Conservation (phyloP, 1,140 invertebrate species). For the Penaeus indicus region DNA sequence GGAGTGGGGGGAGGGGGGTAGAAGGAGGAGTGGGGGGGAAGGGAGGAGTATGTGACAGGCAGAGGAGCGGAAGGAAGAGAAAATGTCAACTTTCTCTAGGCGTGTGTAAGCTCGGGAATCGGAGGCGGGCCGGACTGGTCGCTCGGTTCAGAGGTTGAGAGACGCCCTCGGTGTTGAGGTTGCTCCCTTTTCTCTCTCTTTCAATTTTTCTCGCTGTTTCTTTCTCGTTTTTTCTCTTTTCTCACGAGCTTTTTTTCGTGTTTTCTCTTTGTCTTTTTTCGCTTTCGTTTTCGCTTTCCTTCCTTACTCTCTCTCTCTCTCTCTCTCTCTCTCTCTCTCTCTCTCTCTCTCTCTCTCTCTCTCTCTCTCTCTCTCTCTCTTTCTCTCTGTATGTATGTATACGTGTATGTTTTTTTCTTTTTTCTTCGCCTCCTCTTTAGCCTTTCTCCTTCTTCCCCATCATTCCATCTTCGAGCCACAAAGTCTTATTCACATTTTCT, state of each 20-base stretch:
- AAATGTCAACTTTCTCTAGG: too few species aligned
- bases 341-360: not conserved
- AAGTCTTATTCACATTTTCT: too few species aligned
- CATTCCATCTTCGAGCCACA: too few species aligned
- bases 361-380: conserved; percentile 13
- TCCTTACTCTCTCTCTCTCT: not conserved
- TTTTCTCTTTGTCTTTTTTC: too few species aligned
- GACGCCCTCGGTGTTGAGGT: not conserved
- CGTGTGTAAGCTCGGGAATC: not conserved
- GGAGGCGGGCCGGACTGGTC: not conserved
- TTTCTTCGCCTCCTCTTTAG: not conserved
- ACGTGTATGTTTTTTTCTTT: too few species aligned
- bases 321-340: not conserved
- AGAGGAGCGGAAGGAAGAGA: too few species aligned
- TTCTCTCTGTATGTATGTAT: too few species aligned
- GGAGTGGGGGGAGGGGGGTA: too few species aligned
- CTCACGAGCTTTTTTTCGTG: too few species aligned
- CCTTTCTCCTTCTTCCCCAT: not conserved
- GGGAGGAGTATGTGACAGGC: too few species aligned
- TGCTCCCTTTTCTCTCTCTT: conserved; percentile 15
- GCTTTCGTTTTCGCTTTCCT: not conserved
- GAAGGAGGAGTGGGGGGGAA: too few species aligned
- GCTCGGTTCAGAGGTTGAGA: not conserved
- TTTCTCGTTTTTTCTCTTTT: not conserved
- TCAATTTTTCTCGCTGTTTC: not conserved